A percentile compares a stretch with the other conserved stretches of the same genome.
Conservation (phyloP, 1,140 invertebrate genomes). For the Leptopilina boulardi region DNA sequence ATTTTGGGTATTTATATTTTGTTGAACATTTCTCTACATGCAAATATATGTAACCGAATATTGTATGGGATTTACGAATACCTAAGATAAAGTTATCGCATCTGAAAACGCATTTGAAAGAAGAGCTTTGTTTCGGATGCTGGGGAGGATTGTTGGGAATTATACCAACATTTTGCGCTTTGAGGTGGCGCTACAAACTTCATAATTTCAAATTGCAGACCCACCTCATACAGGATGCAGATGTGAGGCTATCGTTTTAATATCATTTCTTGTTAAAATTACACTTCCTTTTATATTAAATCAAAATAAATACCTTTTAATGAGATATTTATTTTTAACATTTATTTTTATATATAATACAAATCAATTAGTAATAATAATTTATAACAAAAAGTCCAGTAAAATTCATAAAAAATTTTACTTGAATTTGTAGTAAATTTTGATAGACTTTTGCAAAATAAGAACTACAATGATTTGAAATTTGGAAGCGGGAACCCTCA, state of each 20-base stretch:
- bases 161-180: not conserved
- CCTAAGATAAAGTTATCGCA: not conserved
- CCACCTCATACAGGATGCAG: constrained; percentile 16
- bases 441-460: no score
- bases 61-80: not conserved
- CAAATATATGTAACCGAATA: not conserved
- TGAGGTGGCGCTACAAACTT: not conserved
- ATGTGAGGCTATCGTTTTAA: constrained; percentile 17
- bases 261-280: not conserved
- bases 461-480: not conserved
- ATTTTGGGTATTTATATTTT: no score
- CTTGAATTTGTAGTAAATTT: no score
- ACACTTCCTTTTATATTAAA: no score
- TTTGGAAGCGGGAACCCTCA: constrained; percentile 4
- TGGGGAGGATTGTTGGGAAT: constrained; percentile 22
- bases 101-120: not conserved
- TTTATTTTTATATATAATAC: no score
- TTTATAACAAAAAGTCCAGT: no score
- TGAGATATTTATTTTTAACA: no score
- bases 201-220: not conserved
- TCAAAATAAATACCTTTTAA: no score
- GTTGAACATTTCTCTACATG: not conserved
- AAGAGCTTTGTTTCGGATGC: constrained; percentile 24
- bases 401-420: no score
- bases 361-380: no score